Evolutionary conservation across 37 sponge, comb jelly and placozoan species (phyloP), one percentile per base, ranked within the genome.

Genomic region (Beroe ovata): DNA sequence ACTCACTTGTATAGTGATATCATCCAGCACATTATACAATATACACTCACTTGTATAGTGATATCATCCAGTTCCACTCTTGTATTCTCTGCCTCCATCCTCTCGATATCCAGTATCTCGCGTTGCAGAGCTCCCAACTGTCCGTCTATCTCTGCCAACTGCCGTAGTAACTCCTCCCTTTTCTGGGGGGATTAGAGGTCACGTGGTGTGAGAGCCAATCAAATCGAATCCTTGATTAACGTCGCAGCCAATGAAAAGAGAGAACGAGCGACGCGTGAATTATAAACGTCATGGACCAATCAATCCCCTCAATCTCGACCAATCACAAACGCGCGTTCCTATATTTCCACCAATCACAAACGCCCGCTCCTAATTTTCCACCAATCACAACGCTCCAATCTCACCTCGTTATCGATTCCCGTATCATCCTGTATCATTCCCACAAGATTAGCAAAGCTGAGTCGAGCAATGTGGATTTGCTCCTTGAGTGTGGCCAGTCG

Each of bases 41-140:
- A 16, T 62, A 62, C 29, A 62, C 71, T 69, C 1, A 77, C 84
- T 35, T 77, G 84, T n/a, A 77, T 42, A 36, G 84, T 77, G 54
- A 77, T 30, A 42, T 77, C 84, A 19, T 77, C 54, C 26, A 77
- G 84, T 33, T 77, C 47, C 8, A 42, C 28, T 19, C 28, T 77
- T 6, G 54, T 77, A 23, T 77, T 77, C 84, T 77, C 84, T 11
- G 84, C 84, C 54, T 77, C 84, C 42, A 77, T 77, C 54, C 84
- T 77, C 84, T 77, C 84, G 2, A 77, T 77, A 77, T 77, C 84
- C n/a, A 77, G 84, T 19, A 77, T 39, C 54, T 77, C 84, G 36
- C 84, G 26, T 29, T 77, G 84, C 8, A 77, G 84, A 14, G 84
- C n/a, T 4, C 54, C 42, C 54, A 77, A 35, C 47, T 77, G 84